Evolutionary conservation across 2,113 vertebrate genomes (phyloP), one percentile per base, ranked within the genome.

Genomic region (Triplophysa tibetana): DNA sequence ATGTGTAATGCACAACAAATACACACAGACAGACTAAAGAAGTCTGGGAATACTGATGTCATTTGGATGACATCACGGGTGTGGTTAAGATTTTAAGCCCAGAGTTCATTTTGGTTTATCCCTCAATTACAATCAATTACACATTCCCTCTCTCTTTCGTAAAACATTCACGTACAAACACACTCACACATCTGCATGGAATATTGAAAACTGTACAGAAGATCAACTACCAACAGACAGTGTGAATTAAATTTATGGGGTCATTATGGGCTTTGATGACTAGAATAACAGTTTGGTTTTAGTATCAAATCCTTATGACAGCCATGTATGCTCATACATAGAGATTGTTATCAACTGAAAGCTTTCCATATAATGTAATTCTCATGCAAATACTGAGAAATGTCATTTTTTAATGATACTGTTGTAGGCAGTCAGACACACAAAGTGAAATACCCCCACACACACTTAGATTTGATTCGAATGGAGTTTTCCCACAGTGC

Each of bases 31-130:
- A 70, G 33, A 73, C 72, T 81, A 61, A 38, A 48, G 73, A 54
- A 64, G 70, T 81, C 79, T 78, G 56, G 43, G 52, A 61, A 67
- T 56, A 58, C 38, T 70, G 75, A 74, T 58, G 56, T 80, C 43
- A 78, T 79, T 26, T 56, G 8, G 8, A 76, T 85, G 81, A 82
- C 77, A 79, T 87, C 84, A 85, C 33, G 72, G 54, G 70, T 78
- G 81, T 66, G 69, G 82, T 79, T 74, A 38, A 43, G 56, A 69
- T 81, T 73, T 67, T 62, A 60, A 82, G 65, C 54, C 41, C 62
- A 74, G 77, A 79, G 62, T 73, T 83, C 70, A 24, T 78, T 65
- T 54, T 68, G 75, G 78, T 74, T 85, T 82, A 77, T 76, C 21
- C 67, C 62, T 38, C 54, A 74, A 69, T 79, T 78, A 78, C 61